Percentiles rank a stretch among this genome's conserved stretches.
phyloP scores from a whole-genome alignment of 2,113 vertebrate genomes.

The Pantherophis guttatus region DNA sequence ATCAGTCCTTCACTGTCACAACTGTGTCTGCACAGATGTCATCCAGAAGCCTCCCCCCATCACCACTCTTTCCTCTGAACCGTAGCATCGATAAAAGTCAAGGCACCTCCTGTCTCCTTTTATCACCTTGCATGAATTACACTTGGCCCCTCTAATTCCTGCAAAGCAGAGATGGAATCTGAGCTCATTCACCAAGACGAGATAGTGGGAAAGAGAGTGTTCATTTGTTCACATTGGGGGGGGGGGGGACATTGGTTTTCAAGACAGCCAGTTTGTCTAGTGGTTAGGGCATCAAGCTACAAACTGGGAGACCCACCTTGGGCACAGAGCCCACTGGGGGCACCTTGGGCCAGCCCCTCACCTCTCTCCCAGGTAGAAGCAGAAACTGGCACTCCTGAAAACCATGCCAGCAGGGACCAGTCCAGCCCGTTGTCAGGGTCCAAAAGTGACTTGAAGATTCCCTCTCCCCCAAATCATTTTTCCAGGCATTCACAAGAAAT shows the following conservation, averaged over 20 bases:
- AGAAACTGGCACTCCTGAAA: background rate
- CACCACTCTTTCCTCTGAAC: background rate
- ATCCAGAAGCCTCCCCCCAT: background rate
- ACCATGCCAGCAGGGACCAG: background rate
- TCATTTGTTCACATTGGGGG: background rate
- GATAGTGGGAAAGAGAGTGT: background rate
- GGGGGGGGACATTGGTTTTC: background rate
- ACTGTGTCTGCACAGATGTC: no score
- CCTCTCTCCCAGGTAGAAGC: background rate
- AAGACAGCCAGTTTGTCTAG: background rate
- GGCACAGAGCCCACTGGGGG: no score
- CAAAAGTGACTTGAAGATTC: background rate
- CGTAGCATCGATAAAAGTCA: fast-evolving
- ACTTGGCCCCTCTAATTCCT: background rate
- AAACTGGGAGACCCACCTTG: background rate
- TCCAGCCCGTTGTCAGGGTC: background rate
- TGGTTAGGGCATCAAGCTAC: background rate
- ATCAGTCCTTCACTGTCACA: background rate
- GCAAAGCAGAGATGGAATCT: background rate
- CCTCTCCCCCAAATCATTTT: background rate
- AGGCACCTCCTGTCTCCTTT: background rate
- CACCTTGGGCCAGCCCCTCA: background rate
- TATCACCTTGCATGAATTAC: background rate
- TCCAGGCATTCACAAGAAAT: background rate
- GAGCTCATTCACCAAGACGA: background rate